A percentile compares a stretch with the other conserved stretches of the same genome.
Conservation (phyloP, 2,888 invertebrate genomes). For the Ennomos quercinarius region DNA sequence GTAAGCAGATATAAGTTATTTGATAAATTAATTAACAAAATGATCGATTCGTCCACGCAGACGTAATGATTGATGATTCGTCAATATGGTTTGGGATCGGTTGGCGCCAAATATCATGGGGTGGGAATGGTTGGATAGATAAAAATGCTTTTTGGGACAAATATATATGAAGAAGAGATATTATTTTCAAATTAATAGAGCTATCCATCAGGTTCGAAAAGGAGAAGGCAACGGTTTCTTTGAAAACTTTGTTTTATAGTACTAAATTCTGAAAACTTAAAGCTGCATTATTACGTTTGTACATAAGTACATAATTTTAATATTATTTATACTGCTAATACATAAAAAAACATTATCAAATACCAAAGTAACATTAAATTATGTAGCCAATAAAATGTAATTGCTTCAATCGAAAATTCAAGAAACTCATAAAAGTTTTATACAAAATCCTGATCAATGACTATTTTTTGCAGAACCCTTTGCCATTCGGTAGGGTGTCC, state of each 20-base stretch:
- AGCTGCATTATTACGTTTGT: no score
- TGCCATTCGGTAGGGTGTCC: slow-evolving; percentile 76
- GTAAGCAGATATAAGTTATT: slow-evolving; percentile 36
- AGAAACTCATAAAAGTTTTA: slow-evolving; percentile 36
- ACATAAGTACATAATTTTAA: no score
- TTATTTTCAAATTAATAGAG: not conserved
- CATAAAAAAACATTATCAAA: not conserved
- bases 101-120: slow-evolving; percentile 55
- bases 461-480: slow-evolving; percentile 61
- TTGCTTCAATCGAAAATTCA: slow-evolving; percentile 18
- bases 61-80: slow-evolving; percentile 71
- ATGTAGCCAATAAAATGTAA: slow-evolving; percentile 16
- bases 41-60: slow-evolving; percentile 58
- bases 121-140: slow-evolving; percentile 27
- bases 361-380: slow-evolving; percentile 16
- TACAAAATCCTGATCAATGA: slow-evolving; percentile 43
- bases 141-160: not conserved
- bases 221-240: no score
- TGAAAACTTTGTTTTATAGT: no score
- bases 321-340: no score
- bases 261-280: no score
- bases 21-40: slow-evolving; percentile 66
- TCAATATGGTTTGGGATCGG: slow-evolving; percentile 61
- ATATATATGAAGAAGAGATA: not conserved
- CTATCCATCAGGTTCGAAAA: no score